Conservation (phyloP, 2,113 vertebrate species). For the Microcebus tavaratra region DNA sequence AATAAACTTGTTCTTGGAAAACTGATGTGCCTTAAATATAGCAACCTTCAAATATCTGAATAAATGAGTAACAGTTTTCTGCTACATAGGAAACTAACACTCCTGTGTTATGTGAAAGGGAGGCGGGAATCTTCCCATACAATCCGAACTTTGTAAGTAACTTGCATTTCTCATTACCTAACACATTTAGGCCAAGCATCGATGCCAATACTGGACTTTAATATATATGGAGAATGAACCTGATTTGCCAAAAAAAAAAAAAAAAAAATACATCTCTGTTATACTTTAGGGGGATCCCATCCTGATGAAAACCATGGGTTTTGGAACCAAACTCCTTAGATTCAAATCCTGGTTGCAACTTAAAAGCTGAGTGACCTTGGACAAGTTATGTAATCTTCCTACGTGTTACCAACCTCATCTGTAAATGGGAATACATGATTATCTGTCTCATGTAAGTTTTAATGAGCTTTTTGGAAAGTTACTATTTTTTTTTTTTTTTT, state of each 20-base stretch:
- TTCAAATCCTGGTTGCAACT: constrained; percentile 1
- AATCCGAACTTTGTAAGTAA: neutral
- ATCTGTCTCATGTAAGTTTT: too few relatives aligned
- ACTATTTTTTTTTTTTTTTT: too few relatives aligned
- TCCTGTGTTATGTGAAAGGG: neutral
- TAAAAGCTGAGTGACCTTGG: neutral
- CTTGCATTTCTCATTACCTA: neutral
- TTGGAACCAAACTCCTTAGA: neutral
- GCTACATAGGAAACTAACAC: neutral
- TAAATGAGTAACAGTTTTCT: neutral
- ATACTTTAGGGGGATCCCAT: neutral
- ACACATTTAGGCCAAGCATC: neutral
- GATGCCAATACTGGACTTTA: neutral
- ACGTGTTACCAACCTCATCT: too few relatives aligned
- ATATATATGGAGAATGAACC: neutral
- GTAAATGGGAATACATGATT: too few relatives aligned
- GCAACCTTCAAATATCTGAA: neutral
- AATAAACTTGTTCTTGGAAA: neutral
- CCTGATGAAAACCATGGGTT: neutral
- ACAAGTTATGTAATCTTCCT: constrained; percentile 4
- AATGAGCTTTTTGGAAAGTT: too few relatives aligned
- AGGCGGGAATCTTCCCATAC: neutral
- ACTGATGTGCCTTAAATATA: neutral
- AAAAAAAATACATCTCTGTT: too few relatives aligned
- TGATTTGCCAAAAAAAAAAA: constrained; percentile 1